Evolutionary conservation across 2,888 invertebrate genomes (phyloP).

Genomic region (Stenolophus ochropezus): DNA sequence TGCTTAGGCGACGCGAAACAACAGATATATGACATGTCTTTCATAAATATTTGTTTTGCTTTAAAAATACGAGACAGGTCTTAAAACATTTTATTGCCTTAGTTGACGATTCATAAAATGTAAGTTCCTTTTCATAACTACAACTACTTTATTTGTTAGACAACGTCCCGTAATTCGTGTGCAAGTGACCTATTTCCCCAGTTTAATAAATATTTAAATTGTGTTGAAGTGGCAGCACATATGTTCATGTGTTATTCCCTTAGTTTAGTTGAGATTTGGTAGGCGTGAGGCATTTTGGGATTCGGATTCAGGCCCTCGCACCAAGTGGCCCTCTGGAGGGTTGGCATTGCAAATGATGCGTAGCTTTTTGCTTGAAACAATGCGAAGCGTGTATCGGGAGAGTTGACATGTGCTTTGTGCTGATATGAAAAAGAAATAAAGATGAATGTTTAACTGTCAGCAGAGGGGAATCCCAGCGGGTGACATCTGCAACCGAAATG

Average conservation of each 20-base stretch:
- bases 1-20: too few relatives aligned
- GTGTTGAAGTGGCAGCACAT: not conserved
- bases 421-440: constrained; percentile 4
- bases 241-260: constrained; percentile 15
- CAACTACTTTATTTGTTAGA: constrained; percentile 23
- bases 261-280: constrained; percentile 2
- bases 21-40: too few relatives aligned
- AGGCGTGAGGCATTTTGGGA: not conserved
- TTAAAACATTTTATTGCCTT: constrained; percentile 1
- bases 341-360: constrained; percentile 25
- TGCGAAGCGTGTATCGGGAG: not conserved
- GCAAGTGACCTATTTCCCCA: constrained; percentile 9
- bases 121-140: constrained; percentile 1
- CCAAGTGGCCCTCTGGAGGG: not conserved
- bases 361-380: constrained; percentile 22
- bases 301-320: not conserved
- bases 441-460: constrained; percentile 24
- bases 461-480: not conserved
- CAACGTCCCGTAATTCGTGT: constrained; percentile 1
- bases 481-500: not conserved
- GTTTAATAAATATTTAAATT: constrained; percentile 1
- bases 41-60: not conserved
- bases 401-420: not conserved
- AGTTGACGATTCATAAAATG: not conserved
- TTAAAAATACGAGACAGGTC: not conserved